Percentiles rank a stretch among this genome's conserved stretches.
These are phyloP conservation scores for Iphiclides podalirius DNA, from an alignment of 2,888 invertebrate genomes.

Conservation along the genomic window DNA sequence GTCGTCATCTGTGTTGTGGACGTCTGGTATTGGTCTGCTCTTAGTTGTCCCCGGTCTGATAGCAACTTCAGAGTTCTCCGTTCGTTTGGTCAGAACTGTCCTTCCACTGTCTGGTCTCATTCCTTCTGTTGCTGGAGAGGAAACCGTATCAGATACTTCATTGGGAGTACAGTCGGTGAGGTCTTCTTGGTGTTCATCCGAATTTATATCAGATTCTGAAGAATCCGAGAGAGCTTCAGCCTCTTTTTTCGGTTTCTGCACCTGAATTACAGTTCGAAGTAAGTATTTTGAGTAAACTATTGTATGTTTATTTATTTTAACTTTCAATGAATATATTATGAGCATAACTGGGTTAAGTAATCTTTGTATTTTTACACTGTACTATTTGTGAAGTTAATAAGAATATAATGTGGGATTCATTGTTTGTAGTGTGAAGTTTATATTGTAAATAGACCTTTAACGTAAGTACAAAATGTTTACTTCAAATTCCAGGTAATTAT, in stretches of 20 bases:
- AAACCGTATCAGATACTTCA: constrained; percentile 32
- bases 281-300: no score
- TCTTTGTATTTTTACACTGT: no score
- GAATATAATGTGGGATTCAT: no score
- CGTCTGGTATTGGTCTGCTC: constrained; percentile 58
- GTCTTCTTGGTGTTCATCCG: constrained; percentile 39
- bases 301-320: no score
- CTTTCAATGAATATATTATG: no score
- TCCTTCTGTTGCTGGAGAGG: constrained; percentile 37
- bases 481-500: no score
- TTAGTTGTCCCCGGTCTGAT: constrained; percentile 50
- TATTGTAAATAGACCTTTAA: no score
- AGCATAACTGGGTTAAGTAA: no score
- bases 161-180: no score
- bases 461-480: no score
- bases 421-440: no score
- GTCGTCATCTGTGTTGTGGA: constrained; percentile 33
- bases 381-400: no score
- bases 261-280: constrained; percentile 19
- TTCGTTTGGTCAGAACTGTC: constrained; percentile 43
- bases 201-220: constrained; percentile 46
- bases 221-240: constrained; percentile 34
- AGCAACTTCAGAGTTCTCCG: constrained; percentile 34
- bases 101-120: constrained; percentile 37
- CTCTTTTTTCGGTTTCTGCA: constrained; percentile 46